Percentiles rank a stretch among this genome's conserved stretches.
These are phyloP conservation scores for Melinaea menophilus DNA, from an alignment of 2,888 invertebrate genomes.

Conservation along the genomic window DNA sequence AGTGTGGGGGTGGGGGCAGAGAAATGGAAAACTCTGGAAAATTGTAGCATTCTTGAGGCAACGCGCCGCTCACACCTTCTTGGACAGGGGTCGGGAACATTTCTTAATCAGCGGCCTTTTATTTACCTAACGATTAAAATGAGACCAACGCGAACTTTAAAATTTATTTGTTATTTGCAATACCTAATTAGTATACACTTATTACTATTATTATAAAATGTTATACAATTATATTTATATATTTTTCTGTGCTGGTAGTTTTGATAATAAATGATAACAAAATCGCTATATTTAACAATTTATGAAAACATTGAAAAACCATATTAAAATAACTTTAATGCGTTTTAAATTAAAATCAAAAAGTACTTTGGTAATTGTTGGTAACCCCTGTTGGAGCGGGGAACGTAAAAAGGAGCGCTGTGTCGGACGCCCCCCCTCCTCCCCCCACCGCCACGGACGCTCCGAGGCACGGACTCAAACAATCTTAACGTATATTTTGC, in stretches of 20 bases:
- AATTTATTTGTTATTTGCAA: background rate
- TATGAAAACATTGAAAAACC: too few species aligned
- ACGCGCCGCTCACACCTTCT: conserved; percentile 76
- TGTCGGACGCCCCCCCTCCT: conserved; percentile 61
- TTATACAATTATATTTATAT: too few species aligned
- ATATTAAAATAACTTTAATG: too few species aligned
- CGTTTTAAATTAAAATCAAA: background rate
- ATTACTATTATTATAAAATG: too few species aligned
- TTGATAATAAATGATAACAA: too few species aligned
- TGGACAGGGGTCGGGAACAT: conserved; percentile 50
- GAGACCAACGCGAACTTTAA: background rate
- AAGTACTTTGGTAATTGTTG: conserved; percentile 48
- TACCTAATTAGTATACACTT: too few species aligned
- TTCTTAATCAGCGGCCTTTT: conserved; percentile 34
- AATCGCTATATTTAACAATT: too few species aligned
- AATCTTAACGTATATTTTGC: conserved; percentile 3
- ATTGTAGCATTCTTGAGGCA: conserved; percentile 79
- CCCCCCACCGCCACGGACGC: conserved; percentile 56
- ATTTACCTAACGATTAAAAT: conserved; percentile 7
- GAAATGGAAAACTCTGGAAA: conserved; percentile 79
- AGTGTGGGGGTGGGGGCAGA: conserved; percentile 54
- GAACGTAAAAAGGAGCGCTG: conserved; percentile 75
- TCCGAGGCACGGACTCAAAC: conserved; percentile 48
- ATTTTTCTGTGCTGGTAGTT: too few species aligned
- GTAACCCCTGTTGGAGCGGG: conserved; percentile 46